Conservation (phyloP, 1,140 invertebrate species). For the Oryctes rhinoceros region DNA sequence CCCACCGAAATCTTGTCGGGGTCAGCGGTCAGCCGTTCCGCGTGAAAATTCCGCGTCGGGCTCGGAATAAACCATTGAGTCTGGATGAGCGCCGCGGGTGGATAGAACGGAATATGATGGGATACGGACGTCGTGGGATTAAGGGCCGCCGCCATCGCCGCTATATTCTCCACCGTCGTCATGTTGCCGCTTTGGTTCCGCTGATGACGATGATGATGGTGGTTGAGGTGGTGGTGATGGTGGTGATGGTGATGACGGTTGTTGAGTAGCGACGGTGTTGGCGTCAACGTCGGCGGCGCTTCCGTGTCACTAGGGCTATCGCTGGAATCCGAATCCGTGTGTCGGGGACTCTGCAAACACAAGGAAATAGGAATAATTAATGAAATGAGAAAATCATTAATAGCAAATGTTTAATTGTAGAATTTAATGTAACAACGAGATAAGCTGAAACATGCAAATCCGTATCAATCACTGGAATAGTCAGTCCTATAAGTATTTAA, state of each 20-base stretch:
- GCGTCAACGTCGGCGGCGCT: constrained; percentile 60
- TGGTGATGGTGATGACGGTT: constrained; percentile 61
- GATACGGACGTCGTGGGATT: constrained; percentile 62
- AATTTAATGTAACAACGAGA: too few species aligned
- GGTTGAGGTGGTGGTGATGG: constrained; percentile 55
- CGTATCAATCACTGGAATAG: too few species aligned
- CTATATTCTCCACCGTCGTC: constrained; percentile 66
- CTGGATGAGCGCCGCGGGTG: constrained; percentile 49
- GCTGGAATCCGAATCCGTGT: constrained; percentile 68
- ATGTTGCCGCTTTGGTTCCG: constrained; percentile 52
- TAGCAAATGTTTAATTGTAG: too few species aligned
- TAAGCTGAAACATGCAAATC: too few species aligned
- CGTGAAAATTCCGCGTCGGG: constrained; percentile 53
- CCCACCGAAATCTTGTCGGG: constrained; percentile 43
- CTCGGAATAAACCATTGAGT: constrained; percentile 53
- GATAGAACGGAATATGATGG: constrained; percentile 55
- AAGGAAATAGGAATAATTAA: constrained; percentile 45
- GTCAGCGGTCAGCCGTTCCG: constrained; percentile 44
- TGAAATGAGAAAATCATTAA: background rate
- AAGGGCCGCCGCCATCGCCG: constrained; percentile 69
- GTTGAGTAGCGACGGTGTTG: constrained; percentile 51
- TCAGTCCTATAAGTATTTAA: too few species aligned
- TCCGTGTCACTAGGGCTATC: constrained; percentile 63
- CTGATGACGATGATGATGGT: constrained; percentile 60
- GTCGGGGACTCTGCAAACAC: constrained; percentile 66